Percentiles rank a stretch among this genome's conserved stretches.
These are phyloP conservation scores for Eurytoma adleriae DNA, from an alignment of 2,888 invertebrate species.

Conservation along the genomic window DNA sequence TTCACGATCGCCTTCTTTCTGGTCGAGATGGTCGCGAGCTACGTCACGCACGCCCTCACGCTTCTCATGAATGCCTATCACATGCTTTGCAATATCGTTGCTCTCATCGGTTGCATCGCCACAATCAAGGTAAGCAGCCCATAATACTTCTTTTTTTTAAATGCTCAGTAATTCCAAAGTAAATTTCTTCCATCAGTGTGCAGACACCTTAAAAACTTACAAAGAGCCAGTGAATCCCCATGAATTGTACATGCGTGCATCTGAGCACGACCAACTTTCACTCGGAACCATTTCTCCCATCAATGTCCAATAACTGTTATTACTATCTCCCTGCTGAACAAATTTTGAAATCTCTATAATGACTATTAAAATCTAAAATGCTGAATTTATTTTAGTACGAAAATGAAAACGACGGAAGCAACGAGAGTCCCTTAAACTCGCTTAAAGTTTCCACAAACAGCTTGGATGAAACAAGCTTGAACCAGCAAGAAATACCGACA, in stretches of 20 bases:
- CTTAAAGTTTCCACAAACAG: slow-evolving; percentile 59
- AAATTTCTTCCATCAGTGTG: too few species aligned
- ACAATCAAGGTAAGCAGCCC: slow-evolving; percentile 83
- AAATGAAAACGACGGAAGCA: slow-evolving; percentile 57
- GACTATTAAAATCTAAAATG: too few species aligned
- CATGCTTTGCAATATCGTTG: slow-evolving; percentile 94
- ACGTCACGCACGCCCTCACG: slow-evolving; percentile 93
- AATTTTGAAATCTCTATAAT: too few species aligned
- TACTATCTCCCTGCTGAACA: too few species aligned
- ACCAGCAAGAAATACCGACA: not conserved
- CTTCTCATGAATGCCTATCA: slow-evolving; percentile 95
- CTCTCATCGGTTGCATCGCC: slow-evolving; percentile 87
- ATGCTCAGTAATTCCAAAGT: too few species aligned
- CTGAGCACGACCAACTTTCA: slow-evolving; percentile 32
- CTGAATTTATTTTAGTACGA: slow-evolving; percentile 66
- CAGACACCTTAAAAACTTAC: too few species aligned
- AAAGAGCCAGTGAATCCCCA: slow-evolving; percentile 31
- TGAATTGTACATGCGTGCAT: slow-evolving; percentile 30
- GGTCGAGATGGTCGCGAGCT: slow-evolving; percentile 89
- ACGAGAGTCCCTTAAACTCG: slow-evolving; percentile 59
- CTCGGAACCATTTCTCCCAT: slow-evolving; percentile 5
- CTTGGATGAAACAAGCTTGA: slow-evolving; percentile 18
- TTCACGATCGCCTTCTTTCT: slow-evolving; percentile 87
- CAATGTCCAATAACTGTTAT: too few species aligned
- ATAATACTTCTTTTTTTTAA: not conserved